Evolutionary conservation across 2,113 vertebrate species (phyloP), one percentile per base, ranked within the genome.

Genomic region (Paralichthys olivaceus): DNA sequence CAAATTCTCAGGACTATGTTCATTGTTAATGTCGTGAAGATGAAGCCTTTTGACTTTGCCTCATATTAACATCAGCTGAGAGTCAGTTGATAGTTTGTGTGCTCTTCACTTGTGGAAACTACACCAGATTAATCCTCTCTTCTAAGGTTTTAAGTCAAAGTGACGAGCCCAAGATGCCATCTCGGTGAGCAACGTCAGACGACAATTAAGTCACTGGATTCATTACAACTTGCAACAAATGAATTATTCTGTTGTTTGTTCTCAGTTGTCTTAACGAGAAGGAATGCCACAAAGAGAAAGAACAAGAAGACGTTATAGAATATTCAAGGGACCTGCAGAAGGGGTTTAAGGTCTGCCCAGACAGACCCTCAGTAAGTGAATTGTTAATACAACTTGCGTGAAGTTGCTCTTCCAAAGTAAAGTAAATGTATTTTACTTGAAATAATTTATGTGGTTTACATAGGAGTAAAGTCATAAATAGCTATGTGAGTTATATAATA

Each of bases 331-430:
- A 77, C 34, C 81, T 89, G 29, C 66, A 66, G 37, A 23, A 47
- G 5, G 90, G 90, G 88, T 90, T 86, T 66, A 3, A 81, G 79
- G 89, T 2, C 17, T 3, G 3, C 49, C 1, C 8, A 4, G 3
- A 22, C 54, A 64, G 25, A 58, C 69, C 87, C n/a, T 90, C 89
- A 8, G 91, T 92, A 74, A 89, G 89, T 88, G 20, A 72, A 53
- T 15, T 69, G 25, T 60, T 22, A 22, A 56, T 55, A n/a, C 40
- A 78, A 28, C 7, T 17, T 6, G 9, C 1, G 2, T 5, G 7
- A 54, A 25, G 4, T 17, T 20, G n/a, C 15, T 23, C 9, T 9
- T 40, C 23, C 43, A 40, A 40, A 40, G 2, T 40, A 9, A 34
- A 34, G 47, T n/a, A 47, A 57, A 72, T 68, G 23, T 40, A 47